Percentiles rank a stretch among this genome's conserved stretches.
These are phyloP conservation scores for Lophochroa leadbeateri DNA, from an alignment of 2,113 vertebrate species.

Conservation along the genomic window DNA sequence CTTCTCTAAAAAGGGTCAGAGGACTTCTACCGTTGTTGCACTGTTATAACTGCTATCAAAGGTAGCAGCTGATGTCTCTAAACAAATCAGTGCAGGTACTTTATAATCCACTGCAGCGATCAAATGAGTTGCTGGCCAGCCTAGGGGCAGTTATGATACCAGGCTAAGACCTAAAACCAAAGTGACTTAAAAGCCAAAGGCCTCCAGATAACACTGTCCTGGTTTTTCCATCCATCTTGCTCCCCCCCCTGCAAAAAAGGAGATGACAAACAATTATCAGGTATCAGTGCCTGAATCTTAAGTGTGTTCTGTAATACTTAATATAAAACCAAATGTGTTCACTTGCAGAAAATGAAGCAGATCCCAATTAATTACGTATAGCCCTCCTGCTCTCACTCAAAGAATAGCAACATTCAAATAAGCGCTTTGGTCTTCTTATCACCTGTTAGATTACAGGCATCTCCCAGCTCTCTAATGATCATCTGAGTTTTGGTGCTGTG, in stretches of 20 bases:
- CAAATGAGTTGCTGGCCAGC: neutral
- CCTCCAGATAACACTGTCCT: neutral
- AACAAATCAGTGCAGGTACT: neutral
- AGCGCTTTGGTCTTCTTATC: conserved; percentile 14
- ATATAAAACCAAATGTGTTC: conserved; percentile 61
- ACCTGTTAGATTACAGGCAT: conserved; percentile 56
- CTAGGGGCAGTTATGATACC: neutral
- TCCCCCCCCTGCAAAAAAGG: neutral
- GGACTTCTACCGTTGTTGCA: neutral
- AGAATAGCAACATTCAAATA: conserved; percentile 42
- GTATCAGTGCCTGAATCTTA: conserved; percentile 52
- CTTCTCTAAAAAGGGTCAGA: neutral
- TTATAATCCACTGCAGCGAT: neutral
- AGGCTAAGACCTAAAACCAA: neutral
- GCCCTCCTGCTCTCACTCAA: conserved; percentile 10
- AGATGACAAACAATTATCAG: conserved; percentile 17
- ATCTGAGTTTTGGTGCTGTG: neutral
- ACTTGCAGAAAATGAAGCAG: conserved; percentile 66
- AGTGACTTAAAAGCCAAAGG: neutral
- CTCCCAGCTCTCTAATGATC: conserved; percentile 23
- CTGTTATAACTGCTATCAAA: neutral
- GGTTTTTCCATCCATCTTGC: neutral
- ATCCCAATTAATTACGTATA: conserved; percentile 65
- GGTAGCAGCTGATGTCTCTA: neutral
- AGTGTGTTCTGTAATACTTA: conserved; percentile 58